phyloP scores from a whole-genome alignment of 2,797 vertebrate species.

The Pangasius larnaudii region DNA sequence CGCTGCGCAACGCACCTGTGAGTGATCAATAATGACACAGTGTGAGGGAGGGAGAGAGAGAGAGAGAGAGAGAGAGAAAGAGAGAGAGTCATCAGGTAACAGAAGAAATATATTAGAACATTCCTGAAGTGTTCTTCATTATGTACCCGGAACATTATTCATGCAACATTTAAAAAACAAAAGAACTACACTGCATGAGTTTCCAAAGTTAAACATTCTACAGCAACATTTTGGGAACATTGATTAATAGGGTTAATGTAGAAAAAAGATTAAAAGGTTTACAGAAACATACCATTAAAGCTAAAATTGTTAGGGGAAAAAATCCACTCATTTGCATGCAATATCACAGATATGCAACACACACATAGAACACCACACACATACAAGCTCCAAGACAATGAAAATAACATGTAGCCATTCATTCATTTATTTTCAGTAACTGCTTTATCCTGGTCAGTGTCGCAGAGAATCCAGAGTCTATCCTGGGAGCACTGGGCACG shows the following conservation, averaged over 20 bases:
- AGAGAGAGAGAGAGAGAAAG: constrained; percentile 1
- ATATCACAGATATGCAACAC: neutral
- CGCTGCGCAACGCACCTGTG: neutral
- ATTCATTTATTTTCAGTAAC: neutral
- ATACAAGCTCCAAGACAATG: neutral
- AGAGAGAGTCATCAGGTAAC: neutral
- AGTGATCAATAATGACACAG: neutral
- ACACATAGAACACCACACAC: neutral
- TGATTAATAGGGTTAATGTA: neutral
- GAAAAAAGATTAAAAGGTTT: neutral
- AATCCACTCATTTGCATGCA: neutral
- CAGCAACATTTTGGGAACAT: neutral
- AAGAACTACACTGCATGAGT: neutral
- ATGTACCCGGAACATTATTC: neutral
- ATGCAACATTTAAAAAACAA: neutral
- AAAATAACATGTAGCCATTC: neutral
- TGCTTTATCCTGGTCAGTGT: neutral
- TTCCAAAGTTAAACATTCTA: neutral
- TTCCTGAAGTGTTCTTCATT: neutral
- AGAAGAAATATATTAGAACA: neutral
- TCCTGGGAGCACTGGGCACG: neutral
- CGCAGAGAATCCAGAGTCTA: neutral
- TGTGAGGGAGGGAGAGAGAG: neutral
- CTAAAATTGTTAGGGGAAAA: no score
- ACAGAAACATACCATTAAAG: neutral